phyloP scores from a whole-genome alignment of 2,888 invertebrate genomes.

The Lycia hirtaria region DNA sequence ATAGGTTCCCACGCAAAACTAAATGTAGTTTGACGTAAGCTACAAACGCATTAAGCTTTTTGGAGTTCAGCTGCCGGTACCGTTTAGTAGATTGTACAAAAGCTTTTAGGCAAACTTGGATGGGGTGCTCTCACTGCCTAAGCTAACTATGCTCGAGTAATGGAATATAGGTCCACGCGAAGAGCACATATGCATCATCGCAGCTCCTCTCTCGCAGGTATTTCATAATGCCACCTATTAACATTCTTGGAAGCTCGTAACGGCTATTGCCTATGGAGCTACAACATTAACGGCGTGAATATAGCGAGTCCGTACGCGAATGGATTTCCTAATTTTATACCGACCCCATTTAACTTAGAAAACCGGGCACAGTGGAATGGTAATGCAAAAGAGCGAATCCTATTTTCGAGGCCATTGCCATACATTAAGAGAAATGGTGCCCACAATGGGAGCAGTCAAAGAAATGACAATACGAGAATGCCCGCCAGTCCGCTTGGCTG shows the following conservation, averaged over 20 bases:
- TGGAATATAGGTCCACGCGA: slow-evolving; percentile 48
- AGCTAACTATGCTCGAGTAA: slow-evolving; percentile 46
- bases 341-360: slow-evolving; percentile 34
- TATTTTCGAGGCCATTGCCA: slow-evolving; percentile 48
- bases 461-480: slow-evolving; percentile 51
- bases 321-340: slow-evolving; percentile 38
- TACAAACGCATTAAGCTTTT: slow-evolving; percentile 41
- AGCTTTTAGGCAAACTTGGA: slow-evolving; percentile 62
- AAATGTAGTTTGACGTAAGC: slow-evolving; percentile 23
- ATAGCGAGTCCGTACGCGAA: slow-evolving; percentile 32
- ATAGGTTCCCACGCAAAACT: slow-evolving; percentile 12
- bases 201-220: slow-evolving; percentile 41
- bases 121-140: slow-evolving; percentile 46
- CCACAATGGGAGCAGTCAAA: slow-evolving; percentile 48
- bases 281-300: slow-evolving; percentile 44
- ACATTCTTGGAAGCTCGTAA: slow-evolving; percentile 49
- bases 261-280: slow-evolving; percentile 55
- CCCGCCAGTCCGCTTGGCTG: slow-evolving; percentile 42
- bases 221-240: slow-evolving; percentile 50
- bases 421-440: slow-evolving; percentile 45
- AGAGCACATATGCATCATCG: slow-evolving; percentile 45
- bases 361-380: slow-evolving; percentile 42
- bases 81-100: slow-evolving; percentile 56
- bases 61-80: slow-evolving; percentile 40
- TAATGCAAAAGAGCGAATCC: slow-evolving; percentile 42